phyloP scores from a whole-genome alignment of 2,888 invertebrate genomes.

The Ecdyonurus torrentis region DNA sequence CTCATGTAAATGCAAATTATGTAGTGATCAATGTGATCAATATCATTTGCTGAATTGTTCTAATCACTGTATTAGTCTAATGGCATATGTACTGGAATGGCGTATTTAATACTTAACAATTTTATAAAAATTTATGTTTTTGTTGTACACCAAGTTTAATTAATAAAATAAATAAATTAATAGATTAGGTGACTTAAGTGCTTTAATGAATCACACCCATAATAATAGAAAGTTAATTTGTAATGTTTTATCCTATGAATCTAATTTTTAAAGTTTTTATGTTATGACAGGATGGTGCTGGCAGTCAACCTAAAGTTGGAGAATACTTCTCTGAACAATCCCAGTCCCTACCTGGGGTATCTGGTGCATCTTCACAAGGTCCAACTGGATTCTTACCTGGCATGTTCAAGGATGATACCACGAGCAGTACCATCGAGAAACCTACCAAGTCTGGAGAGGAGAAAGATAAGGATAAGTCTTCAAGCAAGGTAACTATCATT shows the following conservation, averaged over 20 bases:
- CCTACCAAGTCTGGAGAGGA: neutral
- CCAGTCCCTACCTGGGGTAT: slow-evolving; percentile 55
- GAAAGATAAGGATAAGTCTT: slow-evolving; percentile 16
- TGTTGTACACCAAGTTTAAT: too few species aligned
- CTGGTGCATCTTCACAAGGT: slow-evolving; percentile 37
- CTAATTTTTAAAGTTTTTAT: too few species aligned
- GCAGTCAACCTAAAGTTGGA: slow-evolving; percentile 5
- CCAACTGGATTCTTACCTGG: slow-evolving; percentile 72
- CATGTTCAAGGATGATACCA: slow-evolving; percentile 48
- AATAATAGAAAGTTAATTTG: neutral
- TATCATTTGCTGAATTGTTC: too few species aligned
- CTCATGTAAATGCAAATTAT: too few species aligned
- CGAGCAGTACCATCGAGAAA: neutral
- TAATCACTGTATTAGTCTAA: too few species aligned
- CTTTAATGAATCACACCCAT: neutral
- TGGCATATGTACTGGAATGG: too few species aligned
- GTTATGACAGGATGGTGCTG: too few species aligned
- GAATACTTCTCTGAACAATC: slow-evolving; percentile 61
- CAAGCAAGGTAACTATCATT: slow-evolving; percentile 6
- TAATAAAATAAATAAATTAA: neutral
- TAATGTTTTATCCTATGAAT: too few species aligned
- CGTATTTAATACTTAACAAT: too few species aligned
- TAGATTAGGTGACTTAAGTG: neutral
- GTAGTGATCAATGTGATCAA: too few species aligned
- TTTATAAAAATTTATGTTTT: too few species aligned